Percentiles rank a stretch among this genome's conserved stretches.
These are phyloP conservation scores for Alligator sinensis DNA, from an alignment of 2,113 vertebrate species.

Conservation along the genomic window DNA sequence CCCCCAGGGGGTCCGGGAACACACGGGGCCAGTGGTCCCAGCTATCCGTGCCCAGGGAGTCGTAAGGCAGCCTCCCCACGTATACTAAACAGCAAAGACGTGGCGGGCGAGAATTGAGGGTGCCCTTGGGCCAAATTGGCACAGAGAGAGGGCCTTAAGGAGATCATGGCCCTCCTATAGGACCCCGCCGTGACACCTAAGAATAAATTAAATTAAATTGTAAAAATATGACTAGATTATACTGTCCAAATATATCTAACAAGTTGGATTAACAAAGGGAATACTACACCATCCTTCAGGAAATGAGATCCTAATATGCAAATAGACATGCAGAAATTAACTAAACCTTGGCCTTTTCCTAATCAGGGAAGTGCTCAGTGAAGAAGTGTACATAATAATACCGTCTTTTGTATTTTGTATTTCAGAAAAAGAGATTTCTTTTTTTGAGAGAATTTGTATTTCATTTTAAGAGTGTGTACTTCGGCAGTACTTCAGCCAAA, in stretches of 20 bases:
- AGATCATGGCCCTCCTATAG: too few species aligned
- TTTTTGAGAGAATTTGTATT: not conserved
- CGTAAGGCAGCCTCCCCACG: too few species aligned
- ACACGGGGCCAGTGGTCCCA: too few species aligned
- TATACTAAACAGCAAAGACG: too few species aligned
- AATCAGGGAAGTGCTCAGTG: not conserved
- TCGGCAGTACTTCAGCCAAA: not conserved
- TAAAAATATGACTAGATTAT: conserved; percentile 24
- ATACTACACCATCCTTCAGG: not conserved
- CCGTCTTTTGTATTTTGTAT: not conserved
- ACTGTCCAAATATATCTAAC: not conserved
- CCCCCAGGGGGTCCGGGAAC: too few species aligned
- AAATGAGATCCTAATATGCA: conserved; percentile 23
- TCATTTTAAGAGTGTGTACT: not conserved
- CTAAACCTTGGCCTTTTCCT: not conserved
- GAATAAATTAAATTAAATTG: conserved; percentile 15
- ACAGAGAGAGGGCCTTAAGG: too few species aligned
- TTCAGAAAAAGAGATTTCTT: not conserved
- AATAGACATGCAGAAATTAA: not conserved
- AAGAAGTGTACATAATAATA: accelerated
- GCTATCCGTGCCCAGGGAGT: too few species aligned
- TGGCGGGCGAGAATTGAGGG: too few species aligned
- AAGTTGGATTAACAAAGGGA: not conserved
- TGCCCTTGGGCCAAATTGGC: too few species aligned
- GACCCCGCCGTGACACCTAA: too few species aligned